Conservation (phyloP, 2,113 vertebrate genomes). For the Opisthocomus hoazin region DNA sequence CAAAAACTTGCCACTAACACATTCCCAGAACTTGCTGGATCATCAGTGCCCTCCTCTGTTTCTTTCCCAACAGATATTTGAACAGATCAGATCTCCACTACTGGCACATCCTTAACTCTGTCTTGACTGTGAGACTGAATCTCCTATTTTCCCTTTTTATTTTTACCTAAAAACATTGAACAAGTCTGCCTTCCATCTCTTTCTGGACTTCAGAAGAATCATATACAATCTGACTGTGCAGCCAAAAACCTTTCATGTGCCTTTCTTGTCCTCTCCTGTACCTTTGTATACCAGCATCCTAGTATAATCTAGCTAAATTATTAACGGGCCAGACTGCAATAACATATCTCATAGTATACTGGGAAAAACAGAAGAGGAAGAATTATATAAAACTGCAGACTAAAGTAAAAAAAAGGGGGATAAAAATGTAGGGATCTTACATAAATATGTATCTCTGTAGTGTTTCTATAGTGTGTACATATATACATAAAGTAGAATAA, state of each 20-base stretch:
- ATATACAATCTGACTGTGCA: neutral
- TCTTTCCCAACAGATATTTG: neutral
- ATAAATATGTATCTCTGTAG: neutral
- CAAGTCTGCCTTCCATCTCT: neutral
- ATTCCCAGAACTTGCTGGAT: conserved; percentile 19
- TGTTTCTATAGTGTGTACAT: neutral
- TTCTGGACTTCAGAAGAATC: neutral
- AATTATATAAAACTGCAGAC: neutral
- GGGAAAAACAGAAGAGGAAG: neutral
- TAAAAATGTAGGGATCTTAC: neutral
- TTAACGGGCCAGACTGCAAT: neutral
- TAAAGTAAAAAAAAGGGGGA: neutral
- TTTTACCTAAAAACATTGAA: neutral
- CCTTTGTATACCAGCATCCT: neutral
- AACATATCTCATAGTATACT: neutral
- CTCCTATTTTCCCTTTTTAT: neutral
- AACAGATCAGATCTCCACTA: neutral
- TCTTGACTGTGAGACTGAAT: neutral
- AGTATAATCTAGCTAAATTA: neutral
- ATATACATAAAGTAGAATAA: neutral
- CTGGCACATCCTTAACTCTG: neutral
- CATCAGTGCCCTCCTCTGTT: neutral
- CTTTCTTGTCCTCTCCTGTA: neutral
- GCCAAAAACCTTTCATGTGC: neutral
- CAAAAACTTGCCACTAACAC: neutral